Evolutionary conservation across 1,140 invertebrate genomes (phyloP), one percentile per base, ranked within the genome.

Genomic region (Penaeus indicus): DNA sequence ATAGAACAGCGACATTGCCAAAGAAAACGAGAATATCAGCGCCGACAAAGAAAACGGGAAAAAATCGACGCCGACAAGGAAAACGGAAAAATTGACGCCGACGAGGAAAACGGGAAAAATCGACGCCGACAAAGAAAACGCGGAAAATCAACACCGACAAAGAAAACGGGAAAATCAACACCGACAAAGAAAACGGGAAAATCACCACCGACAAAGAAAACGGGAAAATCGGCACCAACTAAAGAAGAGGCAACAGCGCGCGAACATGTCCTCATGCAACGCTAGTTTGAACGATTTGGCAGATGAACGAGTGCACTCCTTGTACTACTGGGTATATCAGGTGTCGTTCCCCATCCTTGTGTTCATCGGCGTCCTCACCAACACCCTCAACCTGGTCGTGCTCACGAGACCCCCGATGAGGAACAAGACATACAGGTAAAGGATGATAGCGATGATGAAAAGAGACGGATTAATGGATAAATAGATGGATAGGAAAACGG

Each of bases 391-490:
- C 75, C 61, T 88, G 27, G 42, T 84, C 38, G 81, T 88, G 10
- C 87, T 88, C 22, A 88, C 87, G 8, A 42, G 87, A 25, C 87
- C 87, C 19, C n/a, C 27, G 25, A 88, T 88, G 87, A 42, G 69
- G 22, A 84, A 63, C 81, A 84, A 63, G 61, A 67, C 82, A 7
- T 88, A 88, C 61, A 88, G 87, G 87, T 88, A 18, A 32, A n/a
- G 47, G 64, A 11, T 25, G 38, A 22, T 22, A 16, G 54, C 22
- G 75, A 13, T 27, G 18, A 22, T 32, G 69, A 21, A 38, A 5
- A 38, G 1, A 21, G 18, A 63, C 32, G 19, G 7, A 72, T 42
- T 42, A 42, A 7, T 42, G 38, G 3, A 38, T 38, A 38, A 38
- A 38, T 38, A 38, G 38, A 38, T 54, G 8, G 8, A 54, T 1